A percentile compares a stretch with the other conserved stretches of the same genome.
These are phyloP conservation scores for Poecilobothrus nobilitatus DNA, from an alignment of 2,888 invertebrate genomes.

Conservation along the genomic window DNA sequence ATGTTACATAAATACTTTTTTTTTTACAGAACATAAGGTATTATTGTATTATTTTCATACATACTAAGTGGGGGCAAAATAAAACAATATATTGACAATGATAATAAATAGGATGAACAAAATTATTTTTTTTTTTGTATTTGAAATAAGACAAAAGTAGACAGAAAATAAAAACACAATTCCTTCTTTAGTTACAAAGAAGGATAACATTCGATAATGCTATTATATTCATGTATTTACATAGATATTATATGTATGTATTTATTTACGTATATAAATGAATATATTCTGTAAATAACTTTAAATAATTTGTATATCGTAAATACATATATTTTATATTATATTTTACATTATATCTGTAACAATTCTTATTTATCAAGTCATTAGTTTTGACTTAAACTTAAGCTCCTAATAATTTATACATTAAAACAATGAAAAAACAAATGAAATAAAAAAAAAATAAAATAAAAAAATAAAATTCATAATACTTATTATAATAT, in stretches of 20 bases:
- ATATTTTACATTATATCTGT: neutral
- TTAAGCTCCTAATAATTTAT: neutral
- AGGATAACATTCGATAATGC: neutral
- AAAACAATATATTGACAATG: no score
- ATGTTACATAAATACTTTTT: no score
- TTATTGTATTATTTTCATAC: no score
- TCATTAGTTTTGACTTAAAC: constrained; percentile 5
- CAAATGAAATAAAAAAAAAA: no score
- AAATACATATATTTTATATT: no score
- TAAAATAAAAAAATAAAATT: neutral
- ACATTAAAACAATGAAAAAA: neutral
- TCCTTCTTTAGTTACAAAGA: no score
- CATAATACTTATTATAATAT: neutral
- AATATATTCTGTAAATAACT: neutral
- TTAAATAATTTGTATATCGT: neutral
- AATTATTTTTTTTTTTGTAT: neutral
- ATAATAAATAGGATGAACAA: neutral
- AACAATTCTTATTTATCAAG: neutral
- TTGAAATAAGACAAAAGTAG: neutral
- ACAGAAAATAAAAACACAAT: neutral
- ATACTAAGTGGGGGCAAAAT: no score
- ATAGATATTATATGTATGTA: neutral
- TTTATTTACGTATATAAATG: no score
- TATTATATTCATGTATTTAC: neutral
- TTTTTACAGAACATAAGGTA: no score